Conservation (phyloP, 2,888 invertebrate genomes). For the Ceramica pisi region DNA sequence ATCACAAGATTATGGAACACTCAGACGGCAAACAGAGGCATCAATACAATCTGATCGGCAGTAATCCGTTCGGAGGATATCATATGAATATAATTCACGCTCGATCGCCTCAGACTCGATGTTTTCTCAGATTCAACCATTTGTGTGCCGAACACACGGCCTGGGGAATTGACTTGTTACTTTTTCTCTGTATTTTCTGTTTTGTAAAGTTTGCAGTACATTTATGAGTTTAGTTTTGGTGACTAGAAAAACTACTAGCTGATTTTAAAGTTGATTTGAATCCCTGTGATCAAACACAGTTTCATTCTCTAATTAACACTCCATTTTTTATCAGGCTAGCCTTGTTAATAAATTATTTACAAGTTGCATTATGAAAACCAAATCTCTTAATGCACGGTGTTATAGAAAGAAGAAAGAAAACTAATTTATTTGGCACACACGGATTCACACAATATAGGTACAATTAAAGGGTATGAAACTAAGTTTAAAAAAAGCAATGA, state of each 20-base stretch:
- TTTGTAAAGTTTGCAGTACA: neutral
- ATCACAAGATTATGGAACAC: conserved; percentile 57
- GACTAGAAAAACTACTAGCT: neutral
- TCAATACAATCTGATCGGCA: conserved; percentile 62
- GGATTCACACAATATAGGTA: too few species aligned
- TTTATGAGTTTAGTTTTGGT: neutral
- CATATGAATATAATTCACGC: conserved; percentile 77
- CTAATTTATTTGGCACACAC: too few species aligned
- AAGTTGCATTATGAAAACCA: too few species aligned
- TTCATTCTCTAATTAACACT: neutral
- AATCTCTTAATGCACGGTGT: too few species aligned
- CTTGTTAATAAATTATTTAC: too few species aligned
- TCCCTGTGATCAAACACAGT: neutral
- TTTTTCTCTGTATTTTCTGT: neutral
- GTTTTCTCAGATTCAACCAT: conserved; percentile 73
- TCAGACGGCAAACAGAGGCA: conserved; percentile 63
- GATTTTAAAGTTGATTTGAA: too few species aligned
- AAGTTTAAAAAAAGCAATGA: too few species aligned
- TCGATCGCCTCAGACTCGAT: conserved; percentile 71
- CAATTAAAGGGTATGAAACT: too few species aligned
- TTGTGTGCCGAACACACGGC: conserved; percentile 53
- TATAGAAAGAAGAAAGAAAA: too few species aligned
- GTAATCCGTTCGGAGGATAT: conserved; percentile 67
- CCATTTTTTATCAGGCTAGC: neutral
- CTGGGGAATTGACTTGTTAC: conserved; percentile 8